Conservation (phyloP, 2,797 vertebrate species). For the Lacerta agilis region DNA sequence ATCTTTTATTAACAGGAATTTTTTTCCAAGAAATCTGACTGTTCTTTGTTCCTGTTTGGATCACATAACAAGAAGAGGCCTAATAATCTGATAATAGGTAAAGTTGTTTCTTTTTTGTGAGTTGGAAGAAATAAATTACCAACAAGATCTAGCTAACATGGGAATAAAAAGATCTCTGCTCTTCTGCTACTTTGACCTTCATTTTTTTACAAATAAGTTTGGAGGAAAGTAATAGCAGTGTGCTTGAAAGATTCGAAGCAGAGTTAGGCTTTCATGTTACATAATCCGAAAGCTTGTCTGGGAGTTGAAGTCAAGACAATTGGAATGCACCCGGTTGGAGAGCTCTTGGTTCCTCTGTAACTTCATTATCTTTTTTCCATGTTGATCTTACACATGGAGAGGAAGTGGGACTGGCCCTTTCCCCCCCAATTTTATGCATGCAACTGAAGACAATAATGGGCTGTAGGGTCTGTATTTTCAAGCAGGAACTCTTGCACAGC, state of each 20-base stretch:
- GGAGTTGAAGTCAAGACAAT: too few species aligned
- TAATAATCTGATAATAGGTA: slow-evolving; percentile 94
- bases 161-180: background rate
- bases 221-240: background rate
- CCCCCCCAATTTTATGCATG: background rate
- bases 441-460: background rate
- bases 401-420: background rate
- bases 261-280: background rate
- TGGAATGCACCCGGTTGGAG: too few species aligned
- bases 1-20: slow-evolving; percentile 85
- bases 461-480: background rate
- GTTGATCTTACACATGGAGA: too few species aligned
- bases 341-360: background rate
- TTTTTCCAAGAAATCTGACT: slow-evolving; percentile 96
- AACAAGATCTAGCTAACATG: background rate
- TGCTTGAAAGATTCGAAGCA: background rate
- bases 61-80: slow-evolving; percentile 98
- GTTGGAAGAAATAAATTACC: background rate
- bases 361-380: background rate
- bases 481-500: background rate
- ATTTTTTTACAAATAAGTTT: background rate
- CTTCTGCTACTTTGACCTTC: background rate
- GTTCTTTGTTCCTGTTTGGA: slow-evolving; percentile 95
- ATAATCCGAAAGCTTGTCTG: background rate
- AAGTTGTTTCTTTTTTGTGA: slow-evolving; percentile 19